These are phyloP conservation scores for Podarcis muralis DNA, from an alignment of 2,113 vertebrate species.

Conservation along the genomic window DNA sequence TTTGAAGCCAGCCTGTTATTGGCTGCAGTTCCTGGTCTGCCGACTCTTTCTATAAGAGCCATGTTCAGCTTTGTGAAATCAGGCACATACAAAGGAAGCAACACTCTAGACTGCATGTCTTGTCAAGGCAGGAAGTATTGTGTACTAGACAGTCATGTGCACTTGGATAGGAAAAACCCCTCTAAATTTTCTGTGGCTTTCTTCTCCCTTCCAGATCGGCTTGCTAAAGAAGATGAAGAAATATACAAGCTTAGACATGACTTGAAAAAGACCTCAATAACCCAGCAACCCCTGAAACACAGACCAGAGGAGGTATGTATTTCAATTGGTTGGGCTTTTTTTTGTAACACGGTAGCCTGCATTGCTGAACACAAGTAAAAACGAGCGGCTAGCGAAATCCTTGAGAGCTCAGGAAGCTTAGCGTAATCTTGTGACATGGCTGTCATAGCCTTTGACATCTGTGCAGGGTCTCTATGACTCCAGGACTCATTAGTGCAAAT, in stretches of 20 bases:
- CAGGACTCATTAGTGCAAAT: slow-evolving; percentile 11
- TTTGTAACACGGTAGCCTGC: not conserved
- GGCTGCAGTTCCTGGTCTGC: not conserved
- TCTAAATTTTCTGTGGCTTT: not conserved
- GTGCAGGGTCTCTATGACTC: not conserved
- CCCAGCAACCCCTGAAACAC: slow-evolving; percentile 84
- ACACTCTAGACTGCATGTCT: not conserved
- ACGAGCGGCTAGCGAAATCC: not conserved
- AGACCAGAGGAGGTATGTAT: slow-evolving; percentile 83
- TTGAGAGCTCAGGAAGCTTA: not conserved
- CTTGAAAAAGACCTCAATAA: slow-evolving; percentile 89
- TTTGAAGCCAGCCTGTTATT: not conserved
- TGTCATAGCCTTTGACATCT: not conserved
- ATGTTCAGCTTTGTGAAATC: not conserved
- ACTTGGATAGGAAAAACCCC: not conserved
- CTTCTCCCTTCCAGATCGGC: slow-evolving; percentile 77
- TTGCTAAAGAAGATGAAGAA: slow-evolving; percentile 95
- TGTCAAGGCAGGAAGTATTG: not conserved
- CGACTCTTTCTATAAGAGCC: not conserved
- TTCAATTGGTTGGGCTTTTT: not conserved
- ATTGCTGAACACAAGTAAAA: not conserved
- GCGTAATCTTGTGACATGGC: not conserved
- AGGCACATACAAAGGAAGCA: not conserved
- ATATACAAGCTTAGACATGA: slow-evolving; percentile 96
- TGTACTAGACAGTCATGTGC: not conserved